Evolutionary conservation across 2,888 invertebrate species (phyloP), one percentile per base, ranked within the genome.

Genomic region (Pyralis farinalis): DNA sequence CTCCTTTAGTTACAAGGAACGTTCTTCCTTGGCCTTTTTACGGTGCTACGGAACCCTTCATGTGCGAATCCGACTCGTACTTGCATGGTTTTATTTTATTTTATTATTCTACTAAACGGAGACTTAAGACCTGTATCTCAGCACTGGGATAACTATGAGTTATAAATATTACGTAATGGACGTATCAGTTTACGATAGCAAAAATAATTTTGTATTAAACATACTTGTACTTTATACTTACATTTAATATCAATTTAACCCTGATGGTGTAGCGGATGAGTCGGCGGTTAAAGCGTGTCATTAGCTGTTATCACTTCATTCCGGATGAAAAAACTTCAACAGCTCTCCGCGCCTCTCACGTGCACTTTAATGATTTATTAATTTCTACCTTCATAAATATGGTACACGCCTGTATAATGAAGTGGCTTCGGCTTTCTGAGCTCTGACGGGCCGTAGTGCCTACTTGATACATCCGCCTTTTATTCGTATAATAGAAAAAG

Each of bases 271-370:
- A 58, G 63, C 58, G 67, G 78, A 81, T 87, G 87, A 87, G 84
- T 81, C 74, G 74, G 75, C 81, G 69, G 66, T 77, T 72, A 62
- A 62, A 67, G 74, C 61, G 61, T 64, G 84, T 85, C 88, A 87
- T 87, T 88, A 88, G 86, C 75, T 84, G 87, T 88, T 88, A 88
- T 88, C 88, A 88, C 88, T 88, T 80, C 87, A 86, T 88, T 88
- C 88, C 88, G 75, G 81, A 63, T 87, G 88, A 88, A 88, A 88
- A 88, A 87, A 77, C 81, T 85, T 88, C 83, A 88, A 88, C 87
- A 81, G 78, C 80, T 71, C 84, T 79, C 70, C n/a, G 16, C 25
- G 57, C 54, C 67, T 71, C 83, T 80, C 77, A 82, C 77, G 82
- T 83, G 76, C 81, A 68, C 75, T 66, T 73, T 78, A 72, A 74